Evolutionary conservation across 2,888 invertebrate species (phyloP).

Genomic region (Andrena minutula): DNA sequence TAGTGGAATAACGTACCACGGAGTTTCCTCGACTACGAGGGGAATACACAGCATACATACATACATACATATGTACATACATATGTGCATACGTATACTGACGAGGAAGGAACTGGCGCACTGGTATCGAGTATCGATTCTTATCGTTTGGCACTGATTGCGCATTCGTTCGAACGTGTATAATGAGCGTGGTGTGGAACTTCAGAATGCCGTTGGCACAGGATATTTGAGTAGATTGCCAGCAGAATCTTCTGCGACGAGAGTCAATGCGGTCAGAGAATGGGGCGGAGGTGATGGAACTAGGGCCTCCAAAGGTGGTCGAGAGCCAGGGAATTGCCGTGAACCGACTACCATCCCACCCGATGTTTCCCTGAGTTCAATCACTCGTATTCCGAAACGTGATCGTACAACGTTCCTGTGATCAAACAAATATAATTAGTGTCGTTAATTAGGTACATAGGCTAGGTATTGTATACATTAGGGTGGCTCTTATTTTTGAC

Average conservation of each 20-base stretch:
- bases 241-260: conserved; percentile 89
- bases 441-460: no score
- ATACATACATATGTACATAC: not conserved
- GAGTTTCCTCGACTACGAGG: not conserved
- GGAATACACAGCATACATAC: not conserved
- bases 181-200: not conserved
- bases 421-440: conserved; percentile 2
- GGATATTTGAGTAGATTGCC: conserved; percentile 90
- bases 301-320: conserved; percentile 81
- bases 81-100: not conserved
- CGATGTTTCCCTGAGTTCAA: conserved; percentile 81
- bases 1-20: not conserved
- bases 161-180: not conserved
- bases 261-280: conserved; percentile 84
- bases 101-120: not conserved
- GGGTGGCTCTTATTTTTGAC: no score
- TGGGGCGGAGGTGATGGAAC: conserved; percentile 81
- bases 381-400: conserved; percentile 81
- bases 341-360: conserved; percentile 82
- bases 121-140: not conserved
- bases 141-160: conserved; percentile 10
- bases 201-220: conserved; percentile 86
- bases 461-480: no score
- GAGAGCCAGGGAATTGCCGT: conserved; percentile 80
- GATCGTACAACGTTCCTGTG: conserved; percentile 82